A percentile compares a stretch with the other conserved stretches of the same genome.
These are phyloP conservation scores for Tragelaphus scriptus DNA, from an alignment of 2,113 vertebrate genomes.

Conservation along the genomic window DNA sequence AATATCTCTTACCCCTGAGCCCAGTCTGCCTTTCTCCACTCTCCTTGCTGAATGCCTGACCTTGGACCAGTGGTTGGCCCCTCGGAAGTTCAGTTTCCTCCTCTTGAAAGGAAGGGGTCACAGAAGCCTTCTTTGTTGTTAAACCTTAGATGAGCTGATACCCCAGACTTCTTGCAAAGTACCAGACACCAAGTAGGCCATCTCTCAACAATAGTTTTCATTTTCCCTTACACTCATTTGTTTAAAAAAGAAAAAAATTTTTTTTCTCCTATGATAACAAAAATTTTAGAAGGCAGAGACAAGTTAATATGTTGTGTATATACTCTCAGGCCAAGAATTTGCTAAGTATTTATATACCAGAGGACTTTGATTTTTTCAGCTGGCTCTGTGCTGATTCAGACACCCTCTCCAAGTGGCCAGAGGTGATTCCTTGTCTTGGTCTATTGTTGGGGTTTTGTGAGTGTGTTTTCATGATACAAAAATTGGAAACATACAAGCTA, in stretches of 20 bases:
- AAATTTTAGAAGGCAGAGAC: constrained; percentile 21
- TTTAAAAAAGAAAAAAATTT: neutral
- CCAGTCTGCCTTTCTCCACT: neutral
- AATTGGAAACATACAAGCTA: neutral
- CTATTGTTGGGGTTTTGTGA: neutral
- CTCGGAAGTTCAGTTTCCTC: neutral
- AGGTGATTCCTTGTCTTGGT: neutral
- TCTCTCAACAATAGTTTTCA: neutral
- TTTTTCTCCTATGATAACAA: neutral
- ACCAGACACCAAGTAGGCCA: neutral
- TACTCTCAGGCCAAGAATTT: constrained; percentile 28
- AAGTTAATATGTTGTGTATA: neutral
- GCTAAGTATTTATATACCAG: constrained; percentile 35
- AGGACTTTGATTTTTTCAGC: constrained; percentile 29
- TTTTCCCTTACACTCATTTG: neutral
- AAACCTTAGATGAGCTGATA: neutral
- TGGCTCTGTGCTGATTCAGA: neutral
- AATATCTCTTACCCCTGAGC: neutral
- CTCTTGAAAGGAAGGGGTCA: neutral
- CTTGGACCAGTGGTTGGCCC: neutral
- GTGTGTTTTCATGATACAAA: neutral
- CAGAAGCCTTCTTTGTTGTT: neutral
- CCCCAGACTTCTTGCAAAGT: neutral
- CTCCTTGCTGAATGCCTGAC: neutral
- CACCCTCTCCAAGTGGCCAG: neutral